Base-by-base conservation (phyloP, 2,113 vertebrate genomes). In the Tetrax tetrax region DNA sequence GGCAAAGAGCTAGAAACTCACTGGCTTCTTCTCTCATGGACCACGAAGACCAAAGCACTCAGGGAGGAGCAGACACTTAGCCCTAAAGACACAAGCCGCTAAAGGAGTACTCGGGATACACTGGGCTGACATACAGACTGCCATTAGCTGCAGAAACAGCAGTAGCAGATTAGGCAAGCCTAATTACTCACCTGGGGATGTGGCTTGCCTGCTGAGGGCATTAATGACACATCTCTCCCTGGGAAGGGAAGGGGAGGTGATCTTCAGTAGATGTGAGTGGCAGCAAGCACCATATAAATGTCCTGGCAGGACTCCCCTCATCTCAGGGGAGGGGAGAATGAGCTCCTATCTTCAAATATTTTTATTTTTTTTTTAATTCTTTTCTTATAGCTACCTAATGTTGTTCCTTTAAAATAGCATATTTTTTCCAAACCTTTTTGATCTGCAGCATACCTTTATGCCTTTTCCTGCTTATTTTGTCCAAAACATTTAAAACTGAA, bases 151-250 rank as follows among this genome's bases (percentile, higher is more conserved):
- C 74, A 76, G 61, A 80, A 89, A 86, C 50, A 89, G 70, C 84
- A 74, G 60, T 16, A 19, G 80, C 70, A 94, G 70, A 89, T 83
- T 78, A 89, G 60, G 76, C 56, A 89, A 85, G 60, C 64, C 84
- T 94, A 89, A 94, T 95, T 86, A 78, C 81, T 54, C 70, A 94
- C 84, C 70, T 91, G 76, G 80, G 80, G 82, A 91, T 43, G 65
- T 59, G 28, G 37, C 48, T 88, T 53, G 43, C 76, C 64, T 22
- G 35, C 70, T 66, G 65, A 78, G 60, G 83, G 35, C 72, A 41
- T 50, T 74, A 86, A 86, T 50, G 89, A 78, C 76, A 74, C 31
- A 28, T 64, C 31, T 69, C 65, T 89, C 78, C n/a, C 45, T 25
- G 28, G 41, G 65, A 90, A 28, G 57, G 41, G 47, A 84, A 70